Evolutionary conservation across 2,888 invertebrate species (phyloP), one percentile per base, ranked within the genome.

Genomic region (Hirtodrosophila duncani): DNA sequence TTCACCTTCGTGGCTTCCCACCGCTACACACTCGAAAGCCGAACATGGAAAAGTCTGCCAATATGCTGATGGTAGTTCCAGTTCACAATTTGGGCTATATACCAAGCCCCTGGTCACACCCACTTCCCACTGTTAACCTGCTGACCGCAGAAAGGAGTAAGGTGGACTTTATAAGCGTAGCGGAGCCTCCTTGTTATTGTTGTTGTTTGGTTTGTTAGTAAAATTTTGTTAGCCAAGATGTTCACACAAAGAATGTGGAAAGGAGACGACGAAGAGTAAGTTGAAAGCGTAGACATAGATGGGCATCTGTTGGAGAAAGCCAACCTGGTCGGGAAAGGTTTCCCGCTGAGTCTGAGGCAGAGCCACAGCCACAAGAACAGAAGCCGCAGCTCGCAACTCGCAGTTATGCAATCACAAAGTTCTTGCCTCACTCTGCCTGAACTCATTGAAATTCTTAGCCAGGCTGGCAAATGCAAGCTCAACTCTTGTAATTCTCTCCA

Each of bases 331-430:
- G 13, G 14, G 27, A 20, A 4, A 4, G 20, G 7, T 43, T 61
- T 39, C 71, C 68, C 37, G 68, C 57, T 43, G 66, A 16, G 70
- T 21, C 49, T 16, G 3, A 23, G 18, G 18, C 24, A 14, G 30
- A 41, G 23, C 7, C 20, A 20, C 20, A 20, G 7, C 5, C 20
- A 4, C 20, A 20, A 20, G 20, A 20, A 4, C 37, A 39, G n/a
- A n/a, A 38, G 55, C 45, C 49, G 24, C 60, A 52, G 24, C n/a
- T n/a, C n/a, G n/a, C n/a, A n/a, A n/a, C n/a, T n/a, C 60, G 27
- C 60, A 66, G 74, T 70, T 72, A 74, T 68, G 71, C 70, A 71
- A 71, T 71, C 70, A 72, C 69, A 72, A 72, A 72, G 66, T 72
- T 72, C 49, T 37, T 45, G 48, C 44, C 11, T n/a, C n/a, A n/a